Percentiles rank a stretch among this genome's conserved stretches.
Evolutionary conservation across 1,140 invertebrate species (phyloP).

Genomic region (Drosophila funebris): DNA sequence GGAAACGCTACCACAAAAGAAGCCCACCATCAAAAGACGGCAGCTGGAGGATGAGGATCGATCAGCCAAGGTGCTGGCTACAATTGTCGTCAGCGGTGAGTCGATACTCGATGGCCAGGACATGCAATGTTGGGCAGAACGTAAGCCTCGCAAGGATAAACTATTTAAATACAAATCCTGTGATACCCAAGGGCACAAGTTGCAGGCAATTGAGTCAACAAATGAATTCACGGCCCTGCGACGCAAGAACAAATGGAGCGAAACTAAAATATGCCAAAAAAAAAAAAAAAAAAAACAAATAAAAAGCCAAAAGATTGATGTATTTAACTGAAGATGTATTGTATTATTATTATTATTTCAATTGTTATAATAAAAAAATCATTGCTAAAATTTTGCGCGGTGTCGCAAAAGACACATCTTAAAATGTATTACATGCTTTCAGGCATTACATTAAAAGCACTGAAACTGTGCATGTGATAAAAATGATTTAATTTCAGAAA

Average conservation of each 20-base stretch:
- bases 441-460: too few species aligned
- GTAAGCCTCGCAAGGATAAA: constrained; percentile 23
- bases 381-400: too few species aligned
- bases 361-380: too few species aligned
- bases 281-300: neutral
- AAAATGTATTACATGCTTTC: too few species aligned
- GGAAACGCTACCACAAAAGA: constrained; percentile 26
- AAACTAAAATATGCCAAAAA: constrained; percentile 40
- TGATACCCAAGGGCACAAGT: constrained; percentile 18
- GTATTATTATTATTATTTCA: too few species aligned
- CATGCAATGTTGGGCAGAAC: constrained; percentile 27
- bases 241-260: constrained; percentile 54
- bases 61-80: neutral
- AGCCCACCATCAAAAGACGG: constrained; percentile 42
- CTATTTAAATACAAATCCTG: constrained; percentile 42
- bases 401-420: too few species aligned
- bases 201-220: constrained; percentile 29
- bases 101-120: constrained; percentile 39
- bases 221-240: constrained; percentile 54
- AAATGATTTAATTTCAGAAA: too few species aligned
- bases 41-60: constrained; percentile 6
- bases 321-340: too few species aligned
- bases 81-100: constrained; percentile 39
- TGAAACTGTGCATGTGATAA: too few species aligned
- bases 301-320: too few species aligned